phyloP scores from a whole-genome alignment of 2,888 invertebrate genomes.

The Temnothorax ravouxi region DNA sequence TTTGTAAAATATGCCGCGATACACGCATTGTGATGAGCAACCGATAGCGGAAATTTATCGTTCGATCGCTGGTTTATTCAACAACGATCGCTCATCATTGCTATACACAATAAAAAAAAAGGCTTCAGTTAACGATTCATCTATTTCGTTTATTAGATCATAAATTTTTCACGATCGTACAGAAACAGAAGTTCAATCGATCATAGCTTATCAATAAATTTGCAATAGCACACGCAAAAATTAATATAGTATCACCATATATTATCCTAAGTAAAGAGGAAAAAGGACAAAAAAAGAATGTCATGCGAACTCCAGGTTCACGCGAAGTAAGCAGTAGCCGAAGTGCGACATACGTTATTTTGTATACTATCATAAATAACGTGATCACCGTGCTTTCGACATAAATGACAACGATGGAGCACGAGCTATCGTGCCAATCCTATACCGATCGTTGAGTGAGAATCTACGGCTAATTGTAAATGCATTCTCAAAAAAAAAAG shows the following conservation, averaged over 20 bases:
- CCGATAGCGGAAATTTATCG: neutral
- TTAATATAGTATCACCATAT: constrained; percentile 24
- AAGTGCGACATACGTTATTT: constrained; percentile 46
- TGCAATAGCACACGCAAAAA: constrained; percentile 9
- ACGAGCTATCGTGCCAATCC: constrained; percentile 55
- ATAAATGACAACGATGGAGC: constrained; percentile 49
- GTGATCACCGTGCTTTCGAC: constrained; percentile 35
- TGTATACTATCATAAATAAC: constrained; percentile 56
- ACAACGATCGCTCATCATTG: neutral
- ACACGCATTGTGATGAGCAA: neutral
- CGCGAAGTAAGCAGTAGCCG: constrained; percentile 34
- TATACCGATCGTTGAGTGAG: constrained; percentile 45
- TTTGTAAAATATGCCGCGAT: neutral
- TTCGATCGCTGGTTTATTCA: neutral
- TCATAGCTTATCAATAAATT: constrained; percentile 14
- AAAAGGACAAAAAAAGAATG: neutral
- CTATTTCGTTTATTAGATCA: neutral
- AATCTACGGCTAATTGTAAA: constrained; percentile 71
- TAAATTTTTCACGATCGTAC: neutral
- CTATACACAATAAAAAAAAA: neutral
- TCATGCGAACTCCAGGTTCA: constrained; percentile 35
- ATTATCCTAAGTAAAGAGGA: neutral
- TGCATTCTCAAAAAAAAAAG: constrained; percentile 61
- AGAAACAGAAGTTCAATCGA: constrained; percentile 1
- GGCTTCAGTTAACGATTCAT: neutral